Conservation (phyloP, 1,140 invertebrate species). For the Apolygus lucorum region DNA sequence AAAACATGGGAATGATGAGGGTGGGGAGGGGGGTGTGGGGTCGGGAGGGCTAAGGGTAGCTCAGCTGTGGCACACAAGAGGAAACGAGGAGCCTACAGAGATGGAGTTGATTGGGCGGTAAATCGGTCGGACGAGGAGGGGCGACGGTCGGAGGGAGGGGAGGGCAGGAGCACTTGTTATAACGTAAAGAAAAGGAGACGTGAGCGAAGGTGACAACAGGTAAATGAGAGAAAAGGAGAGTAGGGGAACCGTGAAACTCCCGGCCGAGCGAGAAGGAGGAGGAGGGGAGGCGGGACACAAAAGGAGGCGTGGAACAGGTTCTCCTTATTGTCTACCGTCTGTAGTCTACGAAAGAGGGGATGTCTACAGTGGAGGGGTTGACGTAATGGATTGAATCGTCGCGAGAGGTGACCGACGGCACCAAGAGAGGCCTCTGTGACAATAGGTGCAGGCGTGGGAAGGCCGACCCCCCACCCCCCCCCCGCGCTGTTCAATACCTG, state of each 20-base stretch:
- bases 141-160: background rate
- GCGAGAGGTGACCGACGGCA: background rate
- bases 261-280: background rate
- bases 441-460: background rate
- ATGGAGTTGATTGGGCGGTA: background rate
- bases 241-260: background rate
- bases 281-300: background rate
- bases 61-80: background rate
- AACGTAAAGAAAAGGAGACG: background rate
- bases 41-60: background rate
- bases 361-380: background rate
- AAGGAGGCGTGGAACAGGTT: constrained; percentile 9
- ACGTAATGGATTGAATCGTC: background rate
- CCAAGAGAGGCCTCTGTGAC: too few species aligned
- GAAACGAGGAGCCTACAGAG: background rate
- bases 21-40: too few species aligned
- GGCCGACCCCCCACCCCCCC: too few species aligned
- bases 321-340: background rate
- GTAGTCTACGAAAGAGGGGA: background rate
- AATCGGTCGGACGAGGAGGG: background rate
- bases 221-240: constrained; percentile 2
- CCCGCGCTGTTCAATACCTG: too few species aligned
- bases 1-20: too few species aligned
- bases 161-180: background rate
- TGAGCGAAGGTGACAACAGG: constrained; percentile 3